Evolutionary conservation across 2,113 vertebrate species (phyloP).

Genomic region (Bubo bubo): DNA sequence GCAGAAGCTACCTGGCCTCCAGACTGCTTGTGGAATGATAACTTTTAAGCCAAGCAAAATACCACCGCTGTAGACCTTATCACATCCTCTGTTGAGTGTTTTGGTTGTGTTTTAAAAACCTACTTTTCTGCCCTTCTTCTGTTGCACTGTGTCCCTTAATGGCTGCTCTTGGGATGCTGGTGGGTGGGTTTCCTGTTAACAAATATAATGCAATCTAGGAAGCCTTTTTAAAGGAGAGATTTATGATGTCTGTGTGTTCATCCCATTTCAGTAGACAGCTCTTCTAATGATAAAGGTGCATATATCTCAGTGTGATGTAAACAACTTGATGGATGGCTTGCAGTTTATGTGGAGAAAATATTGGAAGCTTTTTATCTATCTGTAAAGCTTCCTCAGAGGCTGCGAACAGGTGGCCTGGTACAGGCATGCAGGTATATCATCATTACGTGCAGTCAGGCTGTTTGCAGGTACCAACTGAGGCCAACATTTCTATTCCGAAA

Average conservation of each 20-base stretch:
- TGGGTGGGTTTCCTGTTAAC: neutral
- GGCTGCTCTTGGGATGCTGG: neutral
- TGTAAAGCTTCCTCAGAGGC: conserved; percentile 39
- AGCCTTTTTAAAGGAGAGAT: conserved; percentile 17
- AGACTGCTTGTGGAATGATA: neutral
- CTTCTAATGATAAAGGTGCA: conserved; percentile 58
- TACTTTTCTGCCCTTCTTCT: neutral
- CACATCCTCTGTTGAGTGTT: accelerated
- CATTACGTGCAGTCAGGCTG: conserved; percentile 15
- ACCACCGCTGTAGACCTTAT: accelerated
- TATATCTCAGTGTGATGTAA: conserved; percentile 53
- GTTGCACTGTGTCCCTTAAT: neutral
- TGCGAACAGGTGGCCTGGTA: conserved; percentile 43
- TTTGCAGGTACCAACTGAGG: neutral
- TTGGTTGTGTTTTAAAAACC: neutral
- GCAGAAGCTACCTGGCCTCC: neutral
- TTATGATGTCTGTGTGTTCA: neutral
- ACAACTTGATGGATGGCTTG: conserved; percentile 63
- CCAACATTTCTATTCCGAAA: neutral
- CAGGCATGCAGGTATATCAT: conserved; percentile 44
- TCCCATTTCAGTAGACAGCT: conserved; percentile 58
- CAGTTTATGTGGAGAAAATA: conserved; percentile 26
- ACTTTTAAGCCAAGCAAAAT: neutral
- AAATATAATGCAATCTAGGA: neutral
- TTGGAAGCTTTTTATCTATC: conserved; percentile 49